Evolutionary conservation across 2,113 vertebrate genomes (phyloP).

Genomic region (Eptesicus fuscus): DNA sequence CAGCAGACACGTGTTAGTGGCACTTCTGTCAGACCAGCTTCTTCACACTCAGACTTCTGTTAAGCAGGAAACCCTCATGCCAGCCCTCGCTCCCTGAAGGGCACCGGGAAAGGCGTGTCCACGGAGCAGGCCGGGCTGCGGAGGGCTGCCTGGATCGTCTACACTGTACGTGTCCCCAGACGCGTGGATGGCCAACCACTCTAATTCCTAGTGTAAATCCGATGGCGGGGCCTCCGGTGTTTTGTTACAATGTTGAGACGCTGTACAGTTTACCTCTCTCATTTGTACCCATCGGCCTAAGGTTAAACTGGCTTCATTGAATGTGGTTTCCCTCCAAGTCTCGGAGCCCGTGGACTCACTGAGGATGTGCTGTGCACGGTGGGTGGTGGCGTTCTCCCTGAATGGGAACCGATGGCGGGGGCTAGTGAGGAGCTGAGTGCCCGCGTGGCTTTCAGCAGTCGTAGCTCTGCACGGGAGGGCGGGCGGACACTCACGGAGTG

Average conservation of each 20-base stretch:
- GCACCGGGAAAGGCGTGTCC: rapidly evolving
- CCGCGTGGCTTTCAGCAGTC: too few relatives aligned
- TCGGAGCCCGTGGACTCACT: background rate
- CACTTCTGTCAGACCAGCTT: rapidly evolving
- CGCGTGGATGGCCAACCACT: rapidly evolving
- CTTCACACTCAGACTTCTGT: background rate
- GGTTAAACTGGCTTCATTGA: too few relatives aligned
- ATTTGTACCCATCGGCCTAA: background rate
- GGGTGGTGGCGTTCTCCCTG: too few relatives aligned
- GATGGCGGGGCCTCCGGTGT: background rate
- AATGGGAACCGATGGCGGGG: background rate
- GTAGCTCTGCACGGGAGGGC: too few relatives aligned
- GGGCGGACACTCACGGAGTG: background rate
- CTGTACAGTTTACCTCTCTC: background rate
- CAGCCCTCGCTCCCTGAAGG: background rate
- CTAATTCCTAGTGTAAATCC: rapidly evolving
- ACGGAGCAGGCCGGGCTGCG: background rate
- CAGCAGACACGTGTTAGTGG: rapidly evolving
- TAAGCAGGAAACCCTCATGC: background rate
- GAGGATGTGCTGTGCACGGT: background rate
- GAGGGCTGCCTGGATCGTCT: background rate
- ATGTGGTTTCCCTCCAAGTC: rapidly evolving
- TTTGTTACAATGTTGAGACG: background rate
- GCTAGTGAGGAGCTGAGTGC: background rate
- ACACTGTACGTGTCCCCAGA: background rate